A percentile compares a stretch with the other conserved stretches of the same genome.
Conservation (phyloP, 2,888 invertebrate genomes). For the Cryptocheilus praepositus region DNA sequence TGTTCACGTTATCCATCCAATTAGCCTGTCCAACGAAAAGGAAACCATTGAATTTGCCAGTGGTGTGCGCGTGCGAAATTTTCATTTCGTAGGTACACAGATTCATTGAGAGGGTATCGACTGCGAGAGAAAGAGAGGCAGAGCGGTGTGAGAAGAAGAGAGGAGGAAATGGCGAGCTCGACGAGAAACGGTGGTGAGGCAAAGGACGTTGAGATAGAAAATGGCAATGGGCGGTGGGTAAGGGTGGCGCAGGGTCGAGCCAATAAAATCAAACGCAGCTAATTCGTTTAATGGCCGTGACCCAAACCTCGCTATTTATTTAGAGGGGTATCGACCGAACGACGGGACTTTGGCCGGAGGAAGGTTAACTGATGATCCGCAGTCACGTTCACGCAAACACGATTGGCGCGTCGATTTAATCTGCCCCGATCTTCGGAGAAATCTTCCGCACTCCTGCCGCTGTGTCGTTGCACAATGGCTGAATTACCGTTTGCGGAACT, state of each 20-base stretch:
- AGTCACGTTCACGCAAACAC: slow-evolving; percentile 70
- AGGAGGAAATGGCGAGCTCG: not conserved
- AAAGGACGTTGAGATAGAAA: slow-evolving; percentile 21
- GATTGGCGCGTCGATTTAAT: slow-evolving; percentile 66
- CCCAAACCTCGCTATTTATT: slow-evolving; percentile 64
- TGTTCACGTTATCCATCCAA: slow-evolving; percentile 25
- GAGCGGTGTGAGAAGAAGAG: not conserved
- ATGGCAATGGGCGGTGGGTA: slow-evolving; percentile 15
- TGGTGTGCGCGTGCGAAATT: slow-evolving; percentile 21
- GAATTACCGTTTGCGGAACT: slow-evolving; percentile 28
- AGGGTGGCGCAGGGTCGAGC: slow-evolving; percentile 31
- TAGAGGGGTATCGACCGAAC: slow-evolving; percentile 60
- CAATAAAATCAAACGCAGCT: slow-evolving; percentile 68
- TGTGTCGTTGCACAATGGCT: slow-evolving; percentile 23
- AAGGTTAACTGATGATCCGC: slow-evolving; percentile 56
- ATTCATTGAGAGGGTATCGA: slow-evolving; percentile 5
- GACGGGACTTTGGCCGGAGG: slow-evolving; percentile 35
- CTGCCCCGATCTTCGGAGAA: slow-evolving; percentile 48
- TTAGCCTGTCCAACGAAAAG: slow-evolving; percentile 30
- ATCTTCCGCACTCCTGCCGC: slow-evolving; percentile 43
- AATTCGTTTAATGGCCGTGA: slow-evolving; percentile 68
- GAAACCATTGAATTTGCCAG: slow-evolving; percentile 16
- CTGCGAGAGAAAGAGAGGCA: not conserved
- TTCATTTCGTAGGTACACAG: slow-evolving; percentile 9
- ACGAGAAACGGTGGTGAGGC: not conserved